phyloP scores from a whole-genome alignment of 2,113 vertebrate genomes.

The Leucosticte australis region DNA sequence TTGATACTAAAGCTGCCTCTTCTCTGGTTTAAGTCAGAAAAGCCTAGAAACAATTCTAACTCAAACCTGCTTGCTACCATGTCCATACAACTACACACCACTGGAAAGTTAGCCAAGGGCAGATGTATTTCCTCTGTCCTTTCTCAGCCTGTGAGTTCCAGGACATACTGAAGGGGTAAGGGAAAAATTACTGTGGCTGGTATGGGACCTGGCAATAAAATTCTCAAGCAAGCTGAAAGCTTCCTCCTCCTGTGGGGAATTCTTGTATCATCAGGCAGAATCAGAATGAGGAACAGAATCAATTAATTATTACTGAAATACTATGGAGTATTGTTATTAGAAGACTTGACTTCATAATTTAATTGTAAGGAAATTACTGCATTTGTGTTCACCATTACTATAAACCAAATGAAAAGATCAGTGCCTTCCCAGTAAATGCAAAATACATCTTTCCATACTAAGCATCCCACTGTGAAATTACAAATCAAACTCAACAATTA shows the following conservation, averaged over 20 bases:
- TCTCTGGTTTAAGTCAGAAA: background rate
- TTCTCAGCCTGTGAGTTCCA: background rate
- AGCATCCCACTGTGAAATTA: background rate
- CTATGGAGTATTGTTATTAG: background rate
- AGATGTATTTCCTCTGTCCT: background rate
- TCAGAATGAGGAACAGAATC: background rate
- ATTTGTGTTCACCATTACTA: background rate
- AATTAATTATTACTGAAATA: constrained; percentile 1
- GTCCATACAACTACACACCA: background rate
- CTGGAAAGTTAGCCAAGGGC: background rate
- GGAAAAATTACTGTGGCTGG: background rate
- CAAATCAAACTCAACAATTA: background rate
- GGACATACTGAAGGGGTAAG: background rate
- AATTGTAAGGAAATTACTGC: background rate
- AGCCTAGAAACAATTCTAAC: background rate
- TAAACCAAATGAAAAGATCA: background rate
- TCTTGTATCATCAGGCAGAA: background rate
- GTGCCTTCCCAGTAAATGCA: background rate
- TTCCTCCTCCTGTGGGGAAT: background rate
- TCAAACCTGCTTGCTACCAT: background rate
- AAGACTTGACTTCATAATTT: background rate
- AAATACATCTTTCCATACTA: background rate
- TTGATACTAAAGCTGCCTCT: background rate
- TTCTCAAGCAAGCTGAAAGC: background rate
- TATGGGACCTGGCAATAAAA: background rate